Evolutionary conservation across 2,888 invertebrate genomes (phyloP).

Genomic region (Anoplius nigerrimus): DNA sequence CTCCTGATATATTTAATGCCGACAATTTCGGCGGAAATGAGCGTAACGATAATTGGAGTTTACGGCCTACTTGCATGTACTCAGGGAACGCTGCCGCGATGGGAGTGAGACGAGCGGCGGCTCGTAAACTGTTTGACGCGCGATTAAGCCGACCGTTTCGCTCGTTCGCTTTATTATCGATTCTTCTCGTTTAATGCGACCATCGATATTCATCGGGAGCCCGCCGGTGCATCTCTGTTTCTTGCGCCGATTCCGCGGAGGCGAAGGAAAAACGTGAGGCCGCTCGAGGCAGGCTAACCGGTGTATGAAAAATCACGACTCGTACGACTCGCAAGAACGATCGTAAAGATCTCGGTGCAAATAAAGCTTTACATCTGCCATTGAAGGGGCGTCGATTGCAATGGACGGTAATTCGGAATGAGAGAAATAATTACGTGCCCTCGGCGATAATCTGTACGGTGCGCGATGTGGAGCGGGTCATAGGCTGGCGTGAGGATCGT

Average conservation of each 20-base stretch:
- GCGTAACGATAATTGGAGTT: conserved; percentile 53
- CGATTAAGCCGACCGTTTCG: conserved; percentile 44
- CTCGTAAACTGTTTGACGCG: conserved; percentile 38
- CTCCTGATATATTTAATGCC: conserved; percentile 49
- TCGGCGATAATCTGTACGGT: neutral
- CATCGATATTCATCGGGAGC: too few species aligned
- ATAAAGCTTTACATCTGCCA: too few species aligned
- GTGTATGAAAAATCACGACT: too few species aligned
- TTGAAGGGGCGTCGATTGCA: too few species aligned
- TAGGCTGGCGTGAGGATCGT: neutral
- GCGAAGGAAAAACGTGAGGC: too few species aligned
- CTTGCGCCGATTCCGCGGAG: too few species aligned
- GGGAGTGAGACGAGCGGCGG: conserved; percentile 5
- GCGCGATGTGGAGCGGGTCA: neutral
- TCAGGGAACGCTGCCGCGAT: conserved; percentile 38
- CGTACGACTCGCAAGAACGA: too few species aligned
- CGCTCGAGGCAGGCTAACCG: too few species aligned
- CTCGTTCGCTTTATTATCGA: conserved; percentile 35
- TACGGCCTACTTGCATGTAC: conserved; percentile 48
- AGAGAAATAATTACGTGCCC: too few species aligned
- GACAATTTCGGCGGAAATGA: conserved; percentile 51
- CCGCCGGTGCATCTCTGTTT: too few species aligned
- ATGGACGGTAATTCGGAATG: too few species aligned
- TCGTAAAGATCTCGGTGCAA: too few species aligned
- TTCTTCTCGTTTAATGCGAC: neutral